Evolutionary conservation across 2,797 vertebrate species (phyloP).

Genomic region (Phataginus tetradactyla): DNA sequence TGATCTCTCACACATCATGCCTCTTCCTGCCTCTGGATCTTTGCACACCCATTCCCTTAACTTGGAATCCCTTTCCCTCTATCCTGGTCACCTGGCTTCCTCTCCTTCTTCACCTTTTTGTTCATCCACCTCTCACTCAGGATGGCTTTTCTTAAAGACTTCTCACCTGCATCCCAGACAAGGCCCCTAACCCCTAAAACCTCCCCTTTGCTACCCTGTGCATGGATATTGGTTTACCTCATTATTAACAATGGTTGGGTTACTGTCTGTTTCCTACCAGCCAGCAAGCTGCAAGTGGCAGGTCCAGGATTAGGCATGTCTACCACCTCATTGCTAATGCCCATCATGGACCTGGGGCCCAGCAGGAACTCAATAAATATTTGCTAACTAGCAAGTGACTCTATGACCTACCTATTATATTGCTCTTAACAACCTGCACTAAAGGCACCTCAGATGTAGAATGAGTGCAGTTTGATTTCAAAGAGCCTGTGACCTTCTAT

Average conservation of each 20-base stretch:
- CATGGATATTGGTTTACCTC: accelerated
- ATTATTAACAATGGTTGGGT: too few relatives aligned
- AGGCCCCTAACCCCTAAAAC: accelerated
- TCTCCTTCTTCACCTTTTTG: background rate
- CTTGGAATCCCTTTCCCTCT: background rate
- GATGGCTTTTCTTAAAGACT: background rate
- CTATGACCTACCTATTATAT: background rate
- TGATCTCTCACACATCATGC: accelerated
- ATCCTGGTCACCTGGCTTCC: background rate
- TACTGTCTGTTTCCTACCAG: background rate
- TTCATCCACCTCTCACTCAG: too few relatives aligned
- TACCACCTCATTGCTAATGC: accelerated
- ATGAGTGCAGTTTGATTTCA: constrained; percentile 29
- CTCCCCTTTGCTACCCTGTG: background rate
- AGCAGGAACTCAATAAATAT: background rate
- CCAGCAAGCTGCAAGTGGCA: background rate
- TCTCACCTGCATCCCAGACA: background rate
- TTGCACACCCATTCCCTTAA: background rate
- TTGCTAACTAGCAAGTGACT: background rate
- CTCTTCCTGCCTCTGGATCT: background rate
- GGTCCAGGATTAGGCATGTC: background rate
- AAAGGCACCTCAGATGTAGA: background rate
- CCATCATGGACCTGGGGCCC: background rate
- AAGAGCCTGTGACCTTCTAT: background rate
- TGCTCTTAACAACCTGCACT: background rate